Conservation (phyloP, 2,797 vertebrate species). For the Poecilia velifera region DNA sequence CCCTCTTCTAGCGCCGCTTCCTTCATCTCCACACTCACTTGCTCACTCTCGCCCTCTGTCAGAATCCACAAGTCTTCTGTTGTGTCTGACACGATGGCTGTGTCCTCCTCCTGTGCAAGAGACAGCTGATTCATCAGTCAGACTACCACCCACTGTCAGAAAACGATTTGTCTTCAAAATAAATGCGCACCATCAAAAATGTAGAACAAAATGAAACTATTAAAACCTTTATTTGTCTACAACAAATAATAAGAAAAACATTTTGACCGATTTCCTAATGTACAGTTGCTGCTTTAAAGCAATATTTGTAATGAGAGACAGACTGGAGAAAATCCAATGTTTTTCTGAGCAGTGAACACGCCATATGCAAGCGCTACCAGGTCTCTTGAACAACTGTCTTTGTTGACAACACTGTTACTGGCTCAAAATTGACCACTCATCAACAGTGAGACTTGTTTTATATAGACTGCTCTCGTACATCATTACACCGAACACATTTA, state of each 20-base stretch:
- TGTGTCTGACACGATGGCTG: constrained; percentile 94
- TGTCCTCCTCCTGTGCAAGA: constrained; percentile 90
- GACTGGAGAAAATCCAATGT: background rate
- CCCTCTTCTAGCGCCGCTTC: constrained; percentile 83
- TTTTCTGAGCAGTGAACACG: background rate
- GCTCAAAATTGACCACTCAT: background rate
- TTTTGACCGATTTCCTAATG: background rate
- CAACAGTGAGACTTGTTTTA: background rate
- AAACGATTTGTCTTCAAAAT: background rate
- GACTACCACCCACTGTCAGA: constrained; percentile 61
- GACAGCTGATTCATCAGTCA: constrained; percentile 81
- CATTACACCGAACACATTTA: background rate
- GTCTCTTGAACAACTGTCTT: background rate
- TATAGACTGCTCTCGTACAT: background rate
- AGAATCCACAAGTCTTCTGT: constrained; percentile 97
- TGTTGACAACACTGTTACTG: background rate
- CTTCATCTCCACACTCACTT: constrained; percentile 86
- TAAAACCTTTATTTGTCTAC: background rate
- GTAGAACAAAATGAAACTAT: background rate
- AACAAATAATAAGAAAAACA: background rate
- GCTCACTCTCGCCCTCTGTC: constrained; percentile 89
- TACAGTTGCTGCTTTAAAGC: background rate
- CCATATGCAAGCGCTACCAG: background rate
- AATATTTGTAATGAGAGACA: background rate
- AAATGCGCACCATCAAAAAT: background rate